A percentile compares a stretch with the other conserved stretches of the same genome.
Evolutionary conservation across 2,888 invertebrate genomes (phyloP).

Genomic region (Cataglyphis rosenhaueri): DNA sequence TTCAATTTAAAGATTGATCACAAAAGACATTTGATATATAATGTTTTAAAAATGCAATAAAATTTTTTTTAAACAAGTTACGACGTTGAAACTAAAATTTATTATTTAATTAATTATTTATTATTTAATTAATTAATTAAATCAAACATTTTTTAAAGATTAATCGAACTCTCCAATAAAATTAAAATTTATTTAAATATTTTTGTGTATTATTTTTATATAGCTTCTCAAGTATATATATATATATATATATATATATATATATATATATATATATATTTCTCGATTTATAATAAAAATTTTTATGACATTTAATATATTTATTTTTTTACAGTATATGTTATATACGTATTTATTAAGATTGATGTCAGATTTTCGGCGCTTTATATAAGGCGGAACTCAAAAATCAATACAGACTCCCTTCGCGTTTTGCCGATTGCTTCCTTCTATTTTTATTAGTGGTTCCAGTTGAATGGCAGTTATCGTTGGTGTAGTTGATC

Average conservation of each 20-base stretch:
- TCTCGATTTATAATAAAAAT: neutral
- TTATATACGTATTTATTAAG: neutral
- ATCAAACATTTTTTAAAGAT: neutral
- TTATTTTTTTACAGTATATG: conserved; percentile 5
- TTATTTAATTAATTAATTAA: neutral
- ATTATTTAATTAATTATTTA: neutral
- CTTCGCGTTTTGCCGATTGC: neutral
- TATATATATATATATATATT: neutral
- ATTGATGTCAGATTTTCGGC: conserved; percentile 9
- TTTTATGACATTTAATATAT: neutral
- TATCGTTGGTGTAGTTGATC: conserved; percentile 39
- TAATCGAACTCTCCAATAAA: conserved; percentile 11
- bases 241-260: no score
- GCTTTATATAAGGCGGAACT: conserved; percentile 13
- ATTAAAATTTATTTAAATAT: neutral
- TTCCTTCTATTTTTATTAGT: conserved; percentile 16
- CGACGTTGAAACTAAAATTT: neutral
- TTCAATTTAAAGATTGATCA: neutral
- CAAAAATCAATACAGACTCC: conserved; percentile 10
- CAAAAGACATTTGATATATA: neutral
- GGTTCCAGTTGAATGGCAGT: conserved; percentile 52
- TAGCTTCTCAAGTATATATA: neutral
- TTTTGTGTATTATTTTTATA: neutral
- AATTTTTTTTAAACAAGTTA: neutral
- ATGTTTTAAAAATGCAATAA: neutral